Base-by-base conservation (phyloP, 92 coral and sea anemone species). In the Zoanthus solanderi region DNA sequence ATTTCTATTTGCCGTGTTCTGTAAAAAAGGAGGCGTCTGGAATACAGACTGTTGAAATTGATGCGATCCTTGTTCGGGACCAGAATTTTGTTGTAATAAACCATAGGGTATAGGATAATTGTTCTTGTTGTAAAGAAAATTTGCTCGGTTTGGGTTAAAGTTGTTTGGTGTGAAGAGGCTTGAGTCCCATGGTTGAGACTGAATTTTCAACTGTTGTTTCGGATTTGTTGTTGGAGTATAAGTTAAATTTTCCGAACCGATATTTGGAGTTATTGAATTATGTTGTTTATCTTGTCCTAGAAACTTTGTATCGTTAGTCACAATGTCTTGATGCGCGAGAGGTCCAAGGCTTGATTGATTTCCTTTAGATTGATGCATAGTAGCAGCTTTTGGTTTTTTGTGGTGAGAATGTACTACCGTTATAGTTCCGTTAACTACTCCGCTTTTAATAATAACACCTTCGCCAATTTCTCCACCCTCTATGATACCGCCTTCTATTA, bases 381-480 rank as follows among this genome's bases (percentile, higher is more conserved):
- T 52, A 45, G 15, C 74, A 46, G 29, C 16, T 53, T 46, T n/a
- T 65, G 69, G 79, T 57, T 88, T 87, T 44, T 88, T 76, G 56
- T 73, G 71, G 4, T 52, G 66, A 15, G 47, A 42, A 18, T 82
- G 83, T 76, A 79, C 92, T 9, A 87, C 89, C 16, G 91, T 79
- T 12, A 96, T 90, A n/a, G 99, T 92, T 56, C 96, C 99, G 60
- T 97, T 97, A 29, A 97, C 91, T 8, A 82, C 90, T 23, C 99
- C 99, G 18, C 91, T 88, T 31, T 92, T 94, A 37, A 97, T 94
- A 15, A 97, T 72, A 46, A 97, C 99, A 3, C 99, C 99, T 29
- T 97, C 99, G 4, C 96, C 96, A 63, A 97, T 93, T 86, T 97
- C 99, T n/a, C 99, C 99, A 16, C 99, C 99, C 37, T 93, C 94